Conservation (phyloP, 1,140 invertebrate genomes). For the Apocrypta bakeri region DNA sequence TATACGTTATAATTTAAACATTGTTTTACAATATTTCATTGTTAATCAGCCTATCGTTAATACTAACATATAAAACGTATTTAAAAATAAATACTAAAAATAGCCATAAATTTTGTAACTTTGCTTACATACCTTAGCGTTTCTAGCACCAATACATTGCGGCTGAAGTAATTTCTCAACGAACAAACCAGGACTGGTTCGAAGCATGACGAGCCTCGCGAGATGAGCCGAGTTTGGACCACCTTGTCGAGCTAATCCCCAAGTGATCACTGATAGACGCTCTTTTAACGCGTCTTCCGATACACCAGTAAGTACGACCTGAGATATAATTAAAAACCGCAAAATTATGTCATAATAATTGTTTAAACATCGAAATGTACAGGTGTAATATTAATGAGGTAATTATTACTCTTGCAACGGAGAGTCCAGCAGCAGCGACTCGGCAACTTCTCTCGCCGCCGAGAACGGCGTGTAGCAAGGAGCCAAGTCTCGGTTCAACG, state of each 20-base stretch:
- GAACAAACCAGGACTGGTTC: constrained; percentile 78
- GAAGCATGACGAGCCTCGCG: constrained; percentile 80
- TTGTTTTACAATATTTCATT: too few species aligned
- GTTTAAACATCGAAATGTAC: neutral
- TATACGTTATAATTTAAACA: too few species aligned
- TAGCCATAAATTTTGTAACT: too few species aligned
- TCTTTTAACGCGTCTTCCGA: constrained; percentile 69
- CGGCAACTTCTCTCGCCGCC: constrained; percentile 78
- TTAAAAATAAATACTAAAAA: too few species aligned
- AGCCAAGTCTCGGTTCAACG: constrained; percentile 78
- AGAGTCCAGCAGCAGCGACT: constrained; percentile 76
- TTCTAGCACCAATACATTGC: constrained; percentile 80
- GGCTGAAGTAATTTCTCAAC: constrained; percentile 78
- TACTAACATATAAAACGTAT: too few species aligned
- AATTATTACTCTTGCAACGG: constrained; percentile 72
- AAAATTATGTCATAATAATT: too few species aligned
- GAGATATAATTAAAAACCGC: constrained; percentile 28
- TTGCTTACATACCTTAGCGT: constrained; percentile 74
- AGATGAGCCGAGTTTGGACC: constrained; percentile 76
- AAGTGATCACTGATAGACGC: constrained; percentile 73
- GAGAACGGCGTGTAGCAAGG: constrained; percentile 78
- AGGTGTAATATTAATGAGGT: neutral
- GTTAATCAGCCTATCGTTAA: too few species aligned
- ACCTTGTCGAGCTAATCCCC: constrained; percentile 77
- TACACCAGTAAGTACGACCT: constrained; percentile 67